phyloP scores from a whole-genome alignment of 2,888 invertebrate genomes.

The Apamea epomidion region DNA sequence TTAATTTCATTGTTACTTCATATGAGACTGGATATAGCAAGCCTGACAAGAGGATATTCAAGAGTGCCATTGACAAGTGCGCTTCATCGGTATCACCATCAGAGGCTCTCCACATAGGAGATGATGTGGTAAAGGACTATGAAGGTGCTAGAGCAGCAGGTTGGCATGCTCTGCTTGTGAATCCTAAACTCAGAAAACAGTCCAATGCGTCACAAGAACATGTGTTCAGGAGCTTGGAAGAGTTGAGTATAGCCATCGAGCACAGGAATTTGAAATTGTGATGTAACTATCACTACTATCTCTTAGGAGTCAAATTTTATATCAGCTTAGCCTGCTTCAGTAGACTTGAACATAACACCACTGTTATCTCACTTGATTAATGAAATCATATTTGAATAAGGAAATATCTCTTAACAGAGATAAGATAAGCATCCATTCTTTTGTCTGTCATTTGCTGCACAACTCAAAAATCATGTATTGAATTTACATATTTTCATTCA shows the following conservation, averaged over 20 bases:
- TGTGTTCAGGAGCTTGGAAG: constrained; percentile 77
- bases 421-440: not conserved
- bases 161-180: constrained; percentile 92
- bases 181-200: constrained; percentile 58
- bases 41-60: constrained; percentile 94
- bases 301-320: not conserved
- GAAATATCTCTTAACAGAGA: not conserved
- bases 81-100: constrained; percentile 85
- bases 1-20: constrained; percentile 95
- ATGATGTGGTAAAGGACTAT: constrained; percentile 94
- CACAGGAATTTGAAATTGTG: constrained; percentile 68
- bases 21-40: constrained; percentile 94
- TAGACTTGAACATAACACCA: not conserved
- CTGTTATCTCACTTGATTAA: not conserved
- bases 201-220: constrained; percentile 69
- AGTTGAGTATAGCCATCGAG: constrained; percentile 73
- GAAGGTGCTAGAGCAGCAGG: constrained; percentile 93
- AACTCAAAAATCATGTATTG: not conserved
- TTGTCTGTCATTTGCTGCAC: not conserved
- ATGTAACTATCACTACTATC: not conserved
- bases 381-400: not conserved
- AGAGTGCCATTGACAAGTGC: constrained; percentile 89
- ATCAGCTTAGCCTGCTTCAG: too few relatives aligned
- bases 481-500: not conserved
- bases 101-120: constrained; percentile 96